phyloP scores from a whole-genome alignment of 2,888 invertebrate species.

The Agonopterix arenella region DNA sequence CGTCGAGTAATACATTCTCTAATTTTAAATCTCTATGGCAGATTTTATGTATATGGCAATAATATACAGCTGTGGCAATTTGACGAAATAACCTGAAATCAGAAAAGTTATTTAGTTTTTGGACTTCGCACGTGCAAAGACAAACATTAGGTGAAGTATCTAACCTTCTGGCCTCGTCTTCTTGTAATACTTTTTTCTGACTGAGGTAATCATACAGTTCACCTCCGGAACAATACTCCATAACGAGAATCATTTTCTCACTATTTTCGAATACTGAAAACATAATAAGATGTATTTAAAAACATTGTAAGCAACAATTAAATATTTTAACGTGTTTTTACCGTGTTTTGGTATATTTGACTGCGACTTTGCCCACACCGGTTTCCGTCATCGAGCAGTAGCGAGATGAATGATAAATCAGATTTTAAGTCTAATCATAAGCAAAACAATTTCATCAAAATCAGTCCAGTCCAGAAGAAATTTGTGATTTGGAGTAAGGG shows the following conservation, averaged over 20 bases:
- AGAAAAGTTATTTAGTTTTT: neutral
- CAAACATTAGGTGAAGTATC: slow-evolving; percentile 2
- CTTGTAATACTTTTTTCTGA: slow-evolving; percentile 91
- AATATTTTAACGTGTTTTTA: neutral
- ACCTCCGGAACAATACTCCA: slow-evolving; percentile 99
- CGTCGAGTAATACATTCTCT: slow-evolving; percentile 95
- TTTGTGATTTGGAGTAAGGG: neutral
- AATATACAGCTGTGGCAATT: slow-evolving; percentile 97
- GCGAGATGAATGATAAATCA: too few relatives aligned
- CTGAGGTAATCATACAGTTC: slow-evolving; percentile 98
- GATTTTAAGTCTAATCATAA: too few relatives aligned
- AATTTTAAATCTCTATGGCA: slow-evolving; percentile 97
- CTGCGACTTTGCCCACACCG: too few relatives aligned
- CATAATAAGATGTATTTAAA: slow-evolving; percentile 11
- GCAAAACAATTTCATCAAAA: too few relatives aligned
- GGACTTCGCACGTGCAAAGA: too few relatives aligned
- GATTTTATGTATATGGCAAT: slow-evolving; percentile 98
- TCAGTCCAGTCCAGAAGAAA: neutral
- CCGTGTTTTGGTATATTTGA: too few relatives aligned
- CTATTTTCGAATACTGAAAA: slow-evolving; percentile 98
- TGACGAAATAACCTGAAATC: slow-evolving; percentile 91
- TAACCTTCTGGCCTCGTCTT: slow-evolving; percentile 90
- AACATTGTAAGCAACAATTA: neutral
- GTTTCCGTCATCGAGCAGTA: too few relatives aligned
- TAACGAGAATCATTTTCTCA: slow-evolving; percentile 99